These are phyloP conservation scores for Drosophila niveifrons DNA, from an alignment of 2,888 invertebrate species.

Conservation along the genomic window DNA sequence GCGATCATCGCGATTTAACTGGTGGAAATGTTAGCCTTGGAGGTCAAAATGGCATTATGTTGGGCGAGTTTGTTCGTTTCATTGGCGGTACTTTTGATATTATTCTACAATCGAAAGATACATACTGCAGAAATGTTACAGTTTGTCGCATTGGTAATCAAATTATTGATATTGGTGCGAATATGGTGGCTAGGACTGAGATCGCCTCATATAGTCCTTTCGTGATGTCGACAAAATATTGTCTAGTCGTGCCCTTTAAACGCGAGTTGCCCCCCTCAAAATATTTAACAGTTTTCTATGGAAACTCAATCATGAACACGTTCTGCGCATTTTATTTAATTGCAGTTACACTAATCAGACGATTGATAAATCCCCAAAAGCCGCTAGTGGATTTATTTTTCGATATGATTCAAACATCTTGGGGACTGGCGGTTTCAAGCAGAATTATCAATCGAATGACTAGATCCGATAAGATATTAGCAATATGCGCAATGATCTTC, in stretches of 20 bases:
- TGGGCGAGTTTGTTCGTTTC: constrained; percentile 13
- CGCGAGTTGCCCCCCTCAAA: neutral
- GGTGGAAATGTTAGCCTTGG: constrained; percentile 11
- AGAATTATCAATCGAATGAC: neutral
- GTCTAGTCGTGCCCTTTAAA: constrained; percentile 19
- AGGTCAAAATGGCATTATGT: constrained; percentile 22
- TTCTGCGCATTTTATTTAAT: neutral
- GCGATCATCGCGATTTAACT: constrained; percentile 9
- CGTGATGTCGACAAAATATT: constrained; percentile 1
- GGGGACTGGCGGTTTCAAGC: neutral
- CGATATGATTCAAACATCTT: neutral
- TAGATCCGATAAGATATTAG: too few relatives aligned
- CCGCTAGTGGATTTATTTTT: neutral
- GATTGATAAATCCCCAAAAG: neutral
- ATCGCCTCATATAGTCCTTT: neutral
- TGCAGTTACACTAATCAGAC: neutral
- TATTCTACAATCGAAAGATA: neutral
- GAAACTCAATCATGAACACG: neutral
- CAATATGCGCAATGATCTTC: too few relatives aligned
- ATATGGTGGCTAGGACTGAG: constrained; percentile 1
- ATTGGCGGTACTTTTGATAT: neutral
- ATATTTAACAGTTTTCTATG: neutral
- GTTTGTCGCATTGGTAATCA: neutral
- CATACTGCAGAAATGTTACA: neutral
- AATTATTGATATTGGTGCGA: constrained; percentile 10